Evolutionary conservation across 2,113 vertebrate species (phyloP).

Genomic region (Pipra filicauda): DNA sequence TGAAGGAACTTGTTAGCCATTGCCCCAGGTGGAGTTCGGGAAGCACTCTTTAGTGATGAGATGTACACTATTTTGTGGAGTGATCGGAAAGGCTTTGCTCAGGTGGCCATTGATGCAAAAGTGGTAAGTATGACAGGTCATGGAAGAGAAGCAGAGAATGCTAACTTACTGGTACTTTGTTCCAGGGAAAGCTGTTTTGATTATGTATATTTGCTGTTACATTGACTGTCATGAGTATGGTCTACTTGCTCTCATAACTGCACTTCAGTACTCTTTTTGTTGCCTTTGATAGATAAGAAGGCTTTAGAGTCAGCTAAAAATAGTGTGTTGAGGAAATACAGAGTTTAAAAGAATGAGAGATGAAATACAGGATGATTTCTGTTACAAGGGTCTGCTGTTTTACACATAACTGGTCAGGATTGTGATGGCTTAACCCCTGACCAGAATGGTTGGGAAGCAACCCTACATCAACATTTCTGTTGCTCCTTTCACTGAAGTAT

Average conservation of each 20-base stretch:
- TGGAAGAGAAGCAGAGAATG: background rate
- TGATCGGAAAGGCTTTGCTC: constrained; percentile 90
- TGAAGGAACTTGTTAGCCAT: constrained; percentile 85
- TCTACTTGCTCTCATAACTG: background rate
- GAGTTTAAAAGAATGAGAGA: background rate
- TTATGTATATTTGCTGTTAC: background rate
- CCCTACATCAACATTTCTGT: background rate
- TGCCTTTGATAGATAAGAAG: background rate
- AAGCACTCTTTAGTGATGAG: constrained; percentile 93
- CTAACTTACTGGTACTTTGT: background rate
- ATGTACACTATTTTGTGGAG: constrained; percentile 89
- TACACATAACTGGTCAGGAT: background rate
- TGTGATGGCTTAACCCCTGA: background rate
- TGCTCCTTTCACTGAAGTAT: background rate
- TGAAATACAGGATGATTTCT: background rate
- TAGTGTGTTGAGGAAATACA: background rate
- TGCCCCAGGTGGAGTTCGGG: constrained; percentile 90
- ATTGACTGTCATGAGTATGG: background rate
- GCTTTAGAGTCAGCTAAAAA: background rate
- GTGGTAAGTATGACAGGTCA: constrained; percentile 79
- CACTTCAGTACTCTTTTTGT: background rate
- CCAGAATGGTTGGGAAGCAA: background rate
- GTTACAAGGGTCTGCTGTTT: background rate
- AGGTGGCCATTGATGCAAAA: constrained; percentile 94
- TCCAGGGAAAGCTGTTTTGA: background rate